Percentiles rank a stretch among this genome's conserved stretches.
Conservation (phyloP, 2,888 invertebrate genomes). For the Julus scanicus region DNA sequence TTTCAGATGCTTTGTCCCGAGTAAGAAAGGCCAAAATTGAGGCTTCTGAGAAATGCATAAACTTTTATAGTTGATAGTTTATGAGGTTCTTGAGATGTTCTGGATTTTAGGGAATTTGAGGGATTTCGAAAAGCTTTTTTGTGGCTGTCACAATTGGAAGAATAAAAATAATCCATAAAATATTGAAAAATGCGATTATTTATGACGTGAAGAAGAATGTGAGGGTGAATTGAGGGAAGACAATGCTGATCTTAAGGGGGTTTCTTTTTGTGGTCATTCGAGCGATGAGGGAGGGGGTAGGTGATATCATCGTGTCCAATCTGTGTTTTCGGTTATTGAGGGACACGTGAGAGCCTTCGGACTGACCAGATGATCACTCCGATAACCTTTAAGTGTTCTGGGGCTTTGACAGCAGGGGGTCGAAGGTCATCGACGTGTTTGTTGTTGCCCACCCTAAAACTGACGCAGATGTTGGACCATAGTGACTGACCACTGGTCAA, state of each 20-base stretch:
- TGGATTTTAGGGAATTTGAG: background rate
- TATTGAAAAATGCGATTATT: conserved; percentile 1
- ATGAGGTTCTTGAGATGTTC: background rate
- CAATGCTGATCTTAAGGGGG: background rate
- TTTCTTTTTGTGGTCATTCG: background rate
- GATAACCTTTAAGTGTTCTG: background rate
- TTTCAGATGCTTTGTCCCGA: too few species aligned
- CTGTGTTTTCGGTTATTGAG: background rate
- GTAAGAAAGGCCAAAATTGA: too few species aligned
- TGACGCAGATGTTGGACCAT: background rate
- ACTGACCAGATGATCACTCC: background rate
- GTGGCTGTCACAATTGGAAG: background rate
- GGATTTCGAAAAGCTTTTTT: background rate
- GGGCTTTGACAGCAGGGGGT: background rate
- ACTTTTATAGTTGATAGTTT: background rate
- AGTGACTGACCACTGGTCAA: background rate
- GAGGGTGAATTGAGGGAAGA: background rate
- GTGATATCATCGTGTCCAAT: background rate
- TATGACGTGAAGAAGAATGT: background rate
- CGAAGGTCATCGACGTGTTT: background rate
- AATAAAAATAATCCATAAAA: background rate
- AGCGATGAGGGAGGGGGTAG: background rate
- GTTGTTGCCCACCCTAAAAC: background rate
- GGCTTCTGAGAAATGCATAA: too few species aligned
- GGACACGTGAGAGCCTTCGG: background rate